A percentile compares a stretch with the other conserved stretches of the same genome.
phyloP scores from a whole-genome alignment of 1,140 invertebrate genomes.

The Odontomachus brunneus region DNA sequence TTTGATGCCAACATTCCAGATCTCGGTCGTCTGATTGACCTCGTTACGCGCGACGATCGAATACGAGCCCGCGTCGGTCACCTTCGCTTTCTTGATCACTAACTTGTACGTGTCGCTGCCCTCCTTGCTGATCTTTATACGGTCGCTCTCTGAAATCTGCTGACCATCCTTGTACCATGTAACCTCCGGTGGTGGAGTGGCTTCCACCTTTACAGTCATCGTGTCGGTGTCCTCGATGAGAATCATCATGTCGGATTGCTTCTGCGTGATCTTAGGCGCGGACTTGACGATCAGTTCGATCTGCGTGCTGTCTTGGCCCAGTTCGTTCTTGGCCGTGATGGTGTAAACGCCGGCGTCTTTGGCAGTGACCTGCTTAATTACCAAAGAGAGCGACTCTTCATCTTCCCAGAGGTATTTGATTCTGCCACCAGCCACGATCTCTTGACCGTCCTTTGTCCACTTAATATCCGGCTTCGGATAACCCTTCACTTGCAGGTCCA shows the following conservation, averaged over 20 bases:
- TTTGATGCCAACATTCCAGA: conserved; percentile 92
- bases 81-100: conserved; percentile 91
- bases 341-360: conserved; percentile 95
- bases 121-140: conserved; percentile 90
- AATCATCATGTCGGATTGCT: conserved; percentile 90
- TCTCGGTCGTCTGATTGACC: conserved; percentile 93
- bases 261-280: conserved; percentile 93
- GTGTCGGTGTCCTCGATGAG: conserved; percentile 89
- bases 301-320: conserved; percentile 92
- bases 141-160: conserved; percentile 88
- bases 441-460: conserved; percentile 94
- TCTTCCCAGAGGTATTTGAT: conserved; percentile 96
- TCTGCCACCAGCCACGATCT: conserved; percentile 92
- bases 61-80: conserved; percentile 97
- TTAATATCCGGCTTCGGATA: conserved; percentile 96
- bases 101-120: conserved; percentile 89
- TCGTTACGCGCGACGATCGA: conserved; percentile 96
- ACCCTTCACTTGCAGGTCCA: conserved; percentile 95
- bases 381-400: conserved; percentile 94
- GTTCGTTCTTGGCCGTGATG: conserved; percentile 94
- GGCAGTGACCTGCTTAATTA: conserved; percentile 94
- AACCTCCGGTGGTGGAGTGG: conserved; percentile 92
- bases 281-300: conserved; percentile 92
- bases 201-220: conserved; percentile 93
- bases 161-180: conserved; percentile 95